Base-by-base conservation (phyloP, 1,140 invertebrate genomes). In the Octopus sinensis region DNA sequence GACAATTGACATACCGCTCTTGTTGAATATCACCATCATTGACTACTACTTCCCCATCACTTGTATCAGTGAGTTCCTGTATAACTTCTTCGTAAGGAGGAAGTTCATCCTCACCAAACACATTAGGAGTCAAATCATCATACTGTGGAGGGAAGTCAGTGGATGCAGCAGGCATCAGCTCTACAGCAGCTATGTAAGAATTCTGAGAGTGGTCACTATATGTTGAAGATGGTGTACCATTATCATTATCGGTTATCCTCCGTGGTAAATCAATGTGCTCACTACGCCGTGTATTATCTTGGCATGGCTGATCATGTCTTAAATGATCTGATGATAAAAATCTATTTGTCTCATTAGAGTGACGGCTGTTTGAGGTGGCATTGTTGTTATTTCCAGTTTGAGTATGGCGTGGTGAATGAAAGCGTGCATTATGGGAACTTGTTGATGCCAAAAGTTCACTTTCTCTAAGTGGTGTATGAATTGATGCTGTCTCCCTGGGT, bases 61-160 rank as follows among this genome's bases (percentile, higher is more conserved):
- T 53, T 1, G 12, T 53, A 43, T 77, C 76, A 51, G 43, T 77
- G 30, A 77, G 30, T 43, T 77, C 76, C 7, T 43, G 43, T 43
- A 77, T 77, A 6, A 53, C 76, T 77, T 77, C 76, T 43, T 77
- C 76, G 4, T 77, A 77, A 5, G 76, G 76, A 43, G 76, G 76
- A 13, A 77, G 52, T 17, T 77, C 76, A 17, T 77, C 76, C 52
- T 77, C 76, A 13, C 76, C 76, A 17, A 77, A 77, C 5, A 77
- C 52, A 51, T 77, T 53, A 17, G 76, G 76, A 53, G 76, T 77
- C 43, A 77, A 77, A 77, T 77, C 76, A 7, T 77, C 76, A 51
- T 77, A 77, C 52, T 77, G 76, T 43, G 76, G 76, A 51, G 76
- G 76, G 43, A 77, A 43, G 17, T 77, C 76, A 7, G 52, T 23